Conservation (phyloP, 2,797 vertebrate genomes). For the Odontamblyopus rebecca region DNA sequence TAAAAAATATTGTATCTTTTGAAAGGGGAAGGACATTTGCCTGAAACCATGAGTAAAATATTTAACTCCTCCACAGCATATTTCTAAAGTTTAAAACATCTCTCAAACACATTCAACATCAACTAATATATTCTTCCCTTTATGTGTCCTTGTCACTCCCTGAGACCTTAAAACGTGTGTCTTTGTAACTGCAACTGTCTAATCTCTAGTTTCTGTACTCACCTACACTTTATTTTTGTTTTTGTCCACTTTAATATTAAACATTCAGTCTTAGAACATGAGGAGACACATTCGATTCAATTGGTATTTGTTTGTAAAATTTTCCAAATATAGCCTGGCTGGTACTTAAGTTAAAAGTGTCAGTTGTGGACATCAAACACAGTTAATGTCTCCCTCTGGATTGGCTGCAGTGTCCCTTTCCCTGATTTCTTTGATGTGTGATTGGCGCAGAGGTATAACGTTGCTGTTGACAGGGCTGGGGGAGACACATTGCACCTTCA, state of each 20-base stretch:
- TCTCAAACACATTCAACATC: neutral
- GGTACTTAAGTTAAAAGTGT: neutral
- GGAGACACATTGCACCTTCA: conserved; percentile 36
- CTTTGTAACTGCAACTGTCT: neutral
- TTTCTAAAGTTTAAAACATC: neutral
- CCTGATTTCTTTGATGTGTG: conserved; percentile 46
- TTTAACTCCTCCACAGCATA: neutral
- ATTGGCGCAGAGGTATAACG: conserved; percentile 51
- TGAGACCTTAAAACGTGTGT: neutral
- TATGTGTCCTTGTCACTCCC: neutral
- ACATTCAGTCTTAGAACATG: neutral
- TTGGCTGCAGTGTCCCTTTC: conserved; percentile 3
- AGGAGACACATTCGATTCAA: neutral
- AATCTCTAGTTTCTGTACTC: neutral
- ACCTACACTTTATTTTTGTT: neutral
- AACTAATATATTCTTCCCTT: too few species aligned
- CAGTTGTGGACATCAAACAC: conserved; percentile 13
- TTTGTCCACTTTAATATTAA: neutral
- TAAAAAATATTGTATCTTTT: too few species aligned
- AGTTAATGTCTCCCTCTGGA: conserved; percentile 4
- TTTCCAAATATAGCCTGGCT: neutral
- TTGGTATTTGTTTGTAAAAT: neutral
- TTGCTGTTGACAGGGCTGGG: conserved; percentile 54
- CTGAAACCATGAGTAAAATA: neutral
- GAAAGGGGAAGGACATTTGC: too few species aligned